Conservation (phyloP, 2,797 vertebrate species). For the Phoxinus dragarum region DNA sequence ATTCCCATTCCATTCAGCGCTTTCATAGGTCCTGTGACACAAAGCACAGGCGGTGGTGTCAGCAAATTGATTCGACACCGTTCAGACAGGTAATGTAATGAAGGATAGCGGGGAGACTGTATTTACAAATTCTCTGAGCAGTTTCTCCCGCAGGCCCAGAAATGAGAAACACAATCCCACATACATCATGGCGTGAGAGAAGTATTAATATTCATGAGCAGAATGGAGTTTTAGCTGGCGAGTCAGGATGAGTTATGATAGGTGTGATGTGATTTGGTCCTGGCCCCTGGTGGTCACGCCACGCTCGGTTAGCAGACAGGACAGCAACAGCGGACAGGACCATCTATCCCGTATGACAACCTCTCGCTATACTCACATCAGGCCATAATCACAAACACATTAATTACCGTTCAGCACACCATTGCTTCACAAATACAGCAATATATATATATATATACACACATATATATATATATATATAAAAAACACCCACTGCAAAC, state of each 20-base stretch:
- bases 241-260: constrained; percentile 68
- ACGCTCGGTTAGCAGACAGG: constrained; percentile 54
- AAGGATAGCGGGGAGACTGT: constrained; percentile 46
- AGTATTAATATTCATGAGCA: constrained; percentile 71
- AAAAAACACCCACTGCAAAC: not conserved
- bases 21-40: constrained; percentile 35
- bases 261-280: constrained; percentile 65
- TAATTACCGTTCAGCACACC: constrained; percentile 24
- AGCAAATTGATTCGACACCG: constrained; percentile 40
- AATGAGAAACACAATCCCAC: constrained; percentile 63
- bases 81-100: constrained; percentile 57
- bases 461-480: not conserved
- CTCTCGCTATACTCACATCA: not conserved
- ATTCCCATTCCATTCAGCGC: constrained; percentile 36
- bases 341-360: constrained; percentile 60
- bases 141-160: constrained; percentile 43
- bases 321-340: constrained; percentile 42
- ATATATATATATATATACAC: not conserved
- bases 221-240: constrained; percentile 62
- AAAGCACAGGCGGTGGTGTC: constrained; percentile 30
- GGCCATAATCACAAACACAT: not conserved
- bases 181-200: constrained; percentile 58
- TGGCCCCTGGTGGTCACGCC: constrained; percentile 54
- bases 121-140: constrained; percentile 48
- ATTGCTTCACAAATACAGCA: constrained; percentile 14